These are phyloP conservation scores for Centropyge bicolor DNA, from an alignment of 2,797 vertebrate species.

Conservation along the genomic window DNA sequence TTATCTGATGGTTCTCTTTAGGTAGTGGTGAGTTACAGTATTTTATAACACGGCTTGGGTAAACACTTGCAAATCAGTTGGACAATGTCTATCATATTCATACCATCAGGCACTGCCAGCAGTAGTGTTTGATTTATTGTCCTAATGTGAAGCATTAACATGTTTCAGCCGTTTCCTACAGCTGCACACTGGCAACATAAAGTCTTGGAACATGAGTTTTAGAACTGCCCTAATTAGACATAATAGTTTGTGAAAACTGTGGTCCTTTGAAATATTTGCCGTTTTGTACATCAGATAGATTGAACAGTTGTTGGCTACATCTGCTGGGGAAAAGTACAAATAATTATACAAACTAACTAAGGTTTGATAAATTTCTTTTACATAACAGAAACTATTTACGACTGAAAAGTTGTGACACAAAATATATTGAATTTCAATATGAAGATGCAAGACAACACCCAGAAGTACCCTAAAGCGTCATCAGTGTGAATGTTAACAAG, in stretches of 20 bases:
- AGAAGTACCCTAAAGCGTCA: not conserved
- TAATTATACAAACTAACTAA: not conserved
- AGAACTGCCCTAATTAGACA: not conserved
- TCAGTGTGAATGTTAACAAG: not conserved
- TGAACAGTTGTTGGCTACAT: not conserved
- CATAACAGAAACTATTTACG: not conserved
- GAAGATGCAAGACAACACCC: not conserved
- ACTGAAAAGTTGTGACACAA: not conserved
- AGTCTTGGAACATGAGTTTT: not conserved
- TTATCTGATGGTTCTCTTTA: slow-evolving; percentile 4
- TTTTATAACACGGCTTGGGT: slow-evolving; percentile 17
- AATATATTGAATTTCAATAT: too few relatives aligned
- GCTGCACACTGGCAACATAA: slow-evolving; percentile 18
- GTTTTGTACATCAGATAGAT: not conserved
- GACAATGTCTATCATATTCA: slow-evolving; percentile 6
- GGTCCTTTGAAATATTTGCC: not conserved
- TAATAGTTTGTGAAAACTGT: not conserved
- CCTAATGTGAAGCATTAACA: not conserved
- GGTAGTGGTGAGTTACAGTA: slow-evolving; percentile 14
- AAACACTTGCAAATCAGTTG: slow-evolving; percentile 3
- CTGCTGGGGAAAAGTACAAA: not conserved
- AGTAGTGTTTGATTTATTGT: slow-evolving; percentile 11
- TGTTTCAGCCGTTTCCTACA: slow-evolving; percentile 1
- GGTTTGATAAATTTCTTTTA: not conserved
- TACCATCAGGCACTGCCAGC: slow-evolving; percentile 13